Percentiles rank a stretch among this genome's conserved stretches.
These are phyloP conservation scores for Helicoverpa armigera DNA, from an alignment of 1,140 invertebrate species.

Conservation along the genomic window DNA sequence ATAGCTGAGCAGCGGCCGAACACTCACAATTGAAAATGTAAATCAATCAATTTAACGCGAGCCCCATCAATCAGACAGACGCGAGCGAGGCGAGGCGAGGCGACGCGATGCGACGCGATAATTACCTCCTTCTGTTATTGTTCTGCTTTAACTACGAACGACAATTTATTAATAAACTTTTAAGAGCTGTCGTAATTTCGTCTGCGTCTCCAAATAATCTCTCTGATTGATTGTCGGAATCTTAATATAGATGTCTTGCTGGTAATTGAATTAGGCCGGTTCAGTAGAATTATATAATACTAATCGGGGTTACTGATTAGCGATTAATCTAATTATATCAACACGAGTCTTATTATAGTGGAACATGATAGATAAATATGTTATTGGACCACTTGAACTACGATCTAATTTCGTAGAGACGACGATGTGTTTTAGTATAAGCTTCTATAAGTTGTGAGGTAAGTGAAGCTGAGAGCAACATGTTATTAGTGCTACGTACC, in stretches of 20 bases:
- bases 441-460: neutral
- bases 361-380: slow-evolving; percentile 11
- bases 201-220: neutral
- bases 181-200: slow-evolving; percentile 35
- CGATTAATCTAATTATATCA: slow-evolving; percentile 14
- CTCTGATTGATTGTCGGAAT: slow-evolving; percentile 9
- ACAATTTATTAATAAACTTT: slow-evolving; percentile 56
- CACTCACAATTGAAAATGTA: slow-evolving; percentile 27
- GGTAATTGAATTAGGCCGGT: neutral
- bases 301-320: slow-evolving; percentile 1
- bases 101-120: slow-evolving; percentile 19
- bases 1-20: neutral
- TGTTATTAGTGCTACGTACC: slow-evolving; percentile 74
- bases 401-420: neutral
- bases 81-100: neutral
- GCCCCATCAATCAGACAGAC: slow-evolving; percentile 48
- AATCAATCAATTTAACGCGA: slow-evolving; percentile 59
- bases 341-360: slow-evolving; percentile 8
- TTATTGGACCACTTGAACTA: neutral
- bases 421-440: neutral
- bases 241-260: neutral
- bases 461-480: neutral
- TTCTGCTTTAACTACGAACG: slow-evolving; percentile 6
- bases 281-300: neutral
- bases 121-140: slow-evolving; percentile 27